Conservation (phyloP, 1,140 invertebrate species). For the Drosophila navojoa region DNA sequence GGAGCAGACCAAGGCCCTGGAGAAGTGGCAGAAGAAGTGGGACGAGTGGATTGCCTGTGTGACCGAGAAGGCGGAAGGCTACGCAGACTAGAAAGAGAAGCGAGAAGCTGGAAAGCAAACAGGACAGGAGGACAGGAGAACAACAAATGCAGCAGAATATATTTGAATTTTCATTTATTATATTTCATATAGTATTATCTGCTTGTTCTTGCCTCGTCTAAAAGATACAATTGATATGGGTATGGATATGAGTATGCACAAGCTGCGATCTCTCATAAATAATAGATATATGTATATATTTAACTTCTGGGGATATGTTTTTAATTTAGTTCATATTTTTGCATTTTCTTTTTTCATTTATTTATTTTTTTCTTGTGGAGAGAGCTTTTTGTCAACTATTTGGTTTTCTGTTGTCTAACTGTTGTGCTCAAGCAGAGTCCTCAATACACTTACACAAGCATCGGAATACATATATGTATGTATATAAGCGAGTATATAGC, state of each 20-base stretch:
- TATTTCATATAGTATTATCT: slow-evolving; percentile 38
- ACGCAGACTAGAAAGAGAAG: background rate
- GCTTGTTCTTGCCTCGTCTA: slow-evolving; percentile 61
- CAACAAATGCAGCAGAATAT: background rate
- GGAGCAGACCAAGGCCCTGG: slow-evolving; percentile 38
- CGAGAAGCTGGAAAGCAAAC: background rate
- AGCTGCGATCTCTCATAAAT: slow-evolving; percentile 50
- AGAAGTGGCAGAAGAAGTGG: slow-evolving; percentile 70
- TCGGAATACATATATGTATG: too few relatives aligned
- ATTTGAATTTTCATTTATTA: slow-evolving; percentile 43
- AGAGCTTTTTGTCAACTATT: too few relatives aligned
- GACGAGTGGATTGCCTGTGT: slow-evolving; percentile 60
- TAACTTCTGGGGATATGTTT: slow-evolving; percentile 63
- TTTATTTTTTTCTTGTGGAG: background rate
- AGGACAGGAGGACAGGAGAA: background rate
- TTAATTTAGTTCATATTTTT: background rate
- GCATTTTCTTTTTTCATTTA: background rate
- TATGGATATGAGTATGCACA: slow-evolving; percentile 57
- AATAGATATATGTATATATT: background rate
- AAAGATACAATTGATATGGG: slow-evolving; percentile 77
- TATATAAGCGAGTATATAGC: slow-evolving; percentile 74
- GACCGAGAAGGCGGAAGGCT: background rate
- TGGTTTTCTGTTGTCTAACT: background rate
- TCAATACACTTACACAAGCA: slow-evolving; percentile 54
- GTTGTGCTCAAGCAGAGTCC: slow-evolving; percentile 52